phyloP scores from a whole-genome alignment of 2,113 vertebrate species.

The Cinclus mexicanus region DNA sequence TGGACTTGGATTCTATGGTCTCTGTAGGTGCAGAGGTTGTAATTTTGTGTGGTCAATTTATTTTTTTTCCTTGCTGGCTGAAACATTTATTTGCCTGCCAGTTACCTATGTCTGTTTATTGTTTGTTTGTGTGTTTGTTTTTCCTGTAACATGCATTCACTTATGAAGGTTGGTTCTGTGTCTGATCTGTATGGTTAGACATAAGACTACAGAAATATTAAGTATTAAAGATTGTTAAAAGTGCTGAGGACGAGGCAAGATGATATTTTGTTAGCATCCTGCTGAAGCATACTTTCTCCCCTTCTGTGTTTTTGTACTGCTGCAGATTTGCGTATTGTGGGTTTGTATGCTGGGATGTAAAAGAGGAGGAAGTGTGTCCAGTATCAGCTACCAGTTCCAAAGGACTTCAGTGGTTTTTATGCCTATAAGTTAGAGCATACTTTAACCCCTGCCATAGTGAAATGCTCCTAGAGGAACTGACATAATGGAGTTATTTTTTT shows the following conservation, averaged over 20 bases:
- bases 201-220: neutral
- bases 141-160: neutral
- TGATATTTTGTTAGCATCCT: neutral
- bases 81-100: neutral
- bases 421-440: fast-evolving
- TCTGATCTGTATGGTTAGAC: neutral
- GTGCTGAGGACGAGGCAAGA: neutral
- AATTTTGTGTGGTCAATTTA: neutral
- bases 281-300: neutral
- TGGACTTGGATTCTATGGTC: neutral
- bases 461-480: neutral
- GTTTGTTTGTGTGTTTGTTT: neutral
- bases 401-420: neutral
- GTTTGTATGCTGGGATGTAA: neutral
- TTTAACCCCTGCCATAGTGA: neutral
- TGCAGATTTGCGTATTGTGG: neutral
- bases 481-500: neutral
- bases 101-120: neutral
- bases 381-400: neutral
- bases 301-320: neutral
- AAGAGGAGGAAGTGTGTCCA: neutral
- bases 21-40: neutral
- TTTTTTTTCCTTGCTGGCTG: neutral
- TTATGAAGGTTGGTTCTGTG: neutral
- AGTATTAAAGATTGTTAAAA: neutral